These are phyloP conservation scores for Dermolepida albohirtum DNA, from an alignment of 2,888 invertebrate genomes.

Conservation along the genomic window DNA sequence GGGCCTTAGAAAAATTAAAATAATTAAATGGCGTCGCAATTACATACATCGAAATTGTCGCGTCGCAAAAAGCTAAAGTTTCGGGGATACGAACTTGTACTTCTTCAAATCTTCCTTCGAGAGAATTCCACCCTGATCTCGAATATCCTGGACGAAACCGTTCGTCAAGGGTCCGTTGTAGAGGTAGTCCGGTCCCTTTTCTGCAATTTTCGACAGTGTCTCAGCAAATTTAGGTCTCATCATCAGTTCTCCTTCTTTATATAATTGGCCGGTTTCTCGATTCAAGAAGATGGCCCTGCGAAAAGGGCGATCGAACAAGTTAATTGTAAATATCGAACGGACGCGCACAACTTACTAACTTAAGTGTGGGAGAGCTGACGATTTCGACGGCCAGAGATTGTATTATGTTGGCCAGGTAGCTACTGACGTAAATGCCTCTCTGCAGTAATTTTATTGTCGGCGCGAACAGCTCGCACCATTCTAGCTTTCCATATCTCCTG, in stretches of 20 bases:
- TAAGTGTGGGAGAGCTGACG: slow-evolving; percentile 71
- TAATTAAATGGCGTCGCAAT: neutral
- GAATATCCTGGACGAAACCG: slow-evolving; percentile 76
- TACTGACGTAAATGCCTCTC: slow-evolving; percentile 75
- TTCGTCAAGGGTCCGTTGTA: slow-evolving; percentile 80
- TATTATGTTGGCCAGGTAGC: slow-evolving; percentile 74
- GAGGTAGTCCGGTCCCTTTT: slow-evolving; percentile 76
- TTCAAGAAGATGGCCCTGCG: slow-evolving; percentile 72
- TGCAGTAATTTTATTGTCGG: slow-evolving; percentile 80
- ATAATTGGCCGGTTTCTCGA: slow-evolving; percentile 70
- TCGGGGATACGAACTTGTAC: slow-evolving; percentile 45
- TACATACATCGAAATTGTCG: slow-evolving; percentile 3
- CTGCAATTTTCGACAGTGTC: slow-evolving; percentile 77
- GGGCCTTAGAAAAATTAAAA: slow-evolving; percentile 59
- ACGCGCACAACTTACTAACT: slow-evolving; percentile 61
- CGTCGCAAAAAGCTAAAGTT: too few relatives aligned
- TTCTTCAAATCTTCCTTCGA: slow-evolving; percentile 49
- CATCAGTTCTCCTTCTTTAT: slow-evolving; percentile 74
- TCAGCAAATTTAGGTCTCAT: slow-evolving; percentile 74
- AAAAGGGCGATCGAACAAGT: neutral
- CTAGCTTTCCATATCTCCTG: slow-evolving; percentile 75
- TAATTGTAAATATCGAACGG: slow-evolving; percentile 13
- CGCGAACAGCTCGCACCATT: slow-evolving; percentile 81
- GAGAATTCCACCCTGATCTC: slow-evolving; percentile 56
- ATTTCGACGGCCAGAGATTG: slow-evolving; percentile 67